Conservation (phyloP, 53 echinoderm and acorn worm species). For the Henricia sp. region DNA sequence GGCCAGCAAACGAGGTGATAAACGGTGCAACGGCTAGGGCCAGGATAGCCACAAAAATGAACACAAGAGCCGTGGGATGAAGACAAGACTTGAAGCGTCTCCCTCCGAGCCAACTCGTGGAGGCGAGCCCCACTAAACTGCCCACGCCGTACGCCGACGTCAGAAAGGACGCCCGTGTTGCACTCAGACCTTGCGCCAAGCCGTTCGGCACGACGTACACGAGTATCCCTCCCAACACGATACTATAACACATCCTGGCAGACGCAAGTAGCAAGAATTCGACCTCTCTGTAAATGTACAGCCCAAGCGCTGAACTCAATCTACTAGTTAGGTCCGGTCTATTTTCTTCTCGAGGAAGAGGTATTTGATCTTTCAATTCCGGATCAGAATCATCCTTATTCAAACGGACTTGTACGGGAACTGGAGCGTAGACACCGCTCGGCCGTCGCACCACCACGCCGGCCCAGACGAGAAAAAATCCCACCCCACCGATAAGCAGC, state of each 20-base stretch:
- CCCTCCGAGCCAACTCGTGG: no score
- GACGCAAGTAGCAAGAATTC: background rate
- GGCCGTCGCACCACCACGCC: no score
- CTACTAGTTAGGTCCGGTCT: background rate
- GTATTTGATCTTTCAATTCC: no score
- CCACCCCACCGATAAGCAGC: conserved; percentile 18
- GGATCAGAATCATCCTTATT: no score
- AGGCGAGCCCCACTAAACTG: background rate
- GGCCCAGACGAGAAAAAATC: no score
- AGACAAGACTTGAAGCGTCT: no score
- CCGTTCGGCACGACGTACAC: conserved; percentile 50
- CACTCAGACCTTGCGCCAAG: conserved; percentile 14
- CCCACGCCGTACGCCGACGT: conserved; percentile 26
- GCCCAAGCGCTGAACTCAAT: background rate
- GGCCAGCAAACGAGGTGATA: background rate
- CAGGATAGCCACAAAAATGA: background rate
- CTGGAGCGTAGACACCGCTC: no score
- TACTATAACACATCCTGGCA: background rate
- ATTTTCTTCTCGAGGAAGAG: no score
- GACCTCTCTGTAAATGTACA: background rate
- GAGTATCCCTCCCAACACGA: background rate
- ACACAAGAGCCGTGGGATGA: background rate
- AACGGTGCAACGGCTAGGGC: background rate
- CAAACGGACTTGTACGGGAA: no score
- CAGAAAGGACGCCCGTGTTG: conserved; percentile 8